These are phyloP conservation scores for Luperina testacea DNA, from an alignment of 2,888 invertebrate species.

Conservation along the genomic window DNA sequence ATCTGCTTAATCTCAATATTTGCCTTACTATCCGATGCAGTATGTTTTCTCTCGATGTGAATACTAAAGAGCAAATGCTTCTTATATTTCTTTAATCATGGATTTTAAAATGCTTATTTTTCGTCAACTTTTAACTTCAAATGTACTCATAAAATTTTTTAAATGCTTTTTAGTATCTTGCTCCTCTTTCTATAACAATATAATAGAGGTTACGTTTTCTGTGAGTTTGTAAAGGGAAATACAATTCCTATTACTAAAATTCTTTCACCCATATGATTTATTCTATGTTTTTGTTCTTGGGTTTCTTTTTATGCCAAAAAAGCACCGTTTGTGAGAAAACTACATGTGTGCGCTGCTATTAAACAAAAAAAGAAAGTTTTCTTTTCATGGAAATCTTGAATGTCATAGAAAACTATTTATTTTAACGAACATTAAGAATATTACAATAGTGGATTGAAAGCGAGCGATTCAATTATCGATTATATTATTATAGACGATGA, in stretches of 20 bases:
- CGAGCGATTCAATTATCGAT: conserved; percentile 18
- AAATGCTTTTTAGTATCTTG: background rate
- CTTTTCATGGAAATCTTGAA: background rate
- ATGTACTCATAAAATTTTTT: background rate
- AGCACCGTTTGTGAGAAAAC: background rate
- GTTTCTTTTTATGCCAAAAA: background rate
- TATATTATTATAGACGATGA: background rate
- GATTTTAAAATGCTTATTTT: background rate
- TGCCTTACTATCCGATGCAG: conserved; percentile 3
- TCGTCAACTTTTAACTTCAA: background rate
- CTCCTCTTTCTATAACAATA: background rate
- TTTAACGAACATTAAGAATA: conserved; percentile 15
- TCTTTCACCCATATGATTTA: background rate
- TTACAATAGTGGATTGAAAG: conserved; percentile 26
- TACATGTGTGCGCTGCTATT: background rate
- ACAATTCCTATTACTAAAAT: background rate
- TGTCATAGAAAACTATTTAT: conserved; percentile 18
- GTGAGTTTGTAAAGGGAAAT: background rate
- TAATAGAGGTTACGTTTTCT: background rate
- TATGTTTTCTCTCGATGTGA: conserved; percentile 1
- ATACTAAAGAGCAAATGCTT: background rate
- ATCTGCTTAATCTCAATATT: conserved; percentile 51
- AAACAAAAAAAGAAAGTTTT: background rate
- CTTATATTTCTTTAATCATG: background rate
- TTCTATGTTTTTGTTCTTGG: background rate